A percentile compares a stretch with the other conserved stretches of the same genome.
Evolutionary conservation across 1,140 invertebrate species (phyloP).

Genomic region (Brachionus rubens): DNA sequence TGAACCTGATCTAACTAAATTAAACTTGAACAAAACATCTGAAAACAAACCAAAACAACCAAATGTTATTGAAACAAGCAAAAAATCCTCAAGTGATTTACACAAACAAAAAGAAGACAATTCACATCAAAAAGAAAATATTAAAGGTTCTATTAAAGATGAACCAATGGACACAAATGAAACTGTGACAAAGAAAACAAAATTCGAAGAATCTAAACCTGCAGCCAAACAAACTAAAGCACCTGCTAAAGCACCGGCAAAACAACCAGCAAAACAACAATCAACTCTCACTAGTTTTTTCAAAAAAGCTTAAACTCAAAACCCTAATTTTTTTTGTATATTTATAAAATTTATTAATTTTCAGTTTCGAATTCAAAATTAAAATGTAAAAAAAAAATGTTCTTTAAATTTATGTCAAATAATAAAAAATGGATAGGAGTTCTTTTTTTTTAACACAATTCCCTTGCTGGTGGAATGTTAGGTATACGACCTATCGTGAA

Average conservation of each 20-base stretch:
- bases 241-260: too few species aligned
- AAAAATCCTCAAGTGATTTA: constrained; percentile 26
- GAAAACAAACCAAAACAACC: background rate
- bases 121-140: constrained; percentile 37
- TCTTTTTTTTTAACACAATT: constrained; percentile 22
- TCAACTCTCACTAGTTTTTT: constrained; percentile 31
- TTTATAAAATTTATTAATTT: background rate
- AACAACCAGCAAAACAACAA: constrained; percentile 18
- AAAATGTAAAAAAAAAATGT: too few species aligned
- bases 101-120: background rate
- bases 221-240: background rate
- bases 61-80: background rate
- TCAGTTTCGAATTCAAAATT: constrained; percentile 6
- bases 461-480: constrained; percentile 1
- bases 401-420: too few species aligned
- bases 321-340: too few species aligned
- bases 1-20: background rate
- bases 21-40: background rate
- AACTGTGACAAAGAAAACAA: background rate
- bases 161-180: constrained; percentile 23
- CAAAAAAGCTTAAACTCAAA: constrained; percentile 12
- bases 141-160: constrained; percentile 21
- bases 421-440: too few species aligned
- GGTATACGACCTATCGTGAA: constrained; percentile 39
- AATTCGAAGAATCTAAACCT: background rate